These are phyloP conservation scores for Drosophila crucigera DNA, from an alignment of 2,888 invertebrate species.

Conservation along the genomic window DNA sequence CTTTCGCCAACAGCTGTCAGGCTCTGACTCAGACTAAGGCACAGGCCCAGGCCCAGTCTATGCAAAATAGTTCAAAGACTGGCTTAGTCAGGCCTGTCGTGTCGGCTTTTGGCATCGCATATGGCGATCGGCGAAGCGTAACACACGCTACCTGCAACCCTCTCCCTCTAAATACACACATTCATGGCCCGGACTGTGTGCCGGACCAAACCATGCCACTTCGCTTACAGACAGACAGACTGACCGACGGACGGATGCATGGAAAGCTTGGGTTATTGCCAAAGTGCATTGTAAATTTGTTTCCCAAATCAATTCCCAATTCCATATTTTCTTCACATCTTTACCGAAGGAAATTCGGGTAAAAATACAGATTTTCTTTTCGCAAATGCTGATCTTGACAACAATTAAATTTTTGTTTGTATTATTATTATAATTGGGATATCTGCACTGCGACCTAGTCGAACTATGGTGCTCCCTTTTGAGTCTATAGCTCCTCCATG, in stretches of 20 bases:
- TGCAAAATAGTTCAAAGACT: constrained; percentile 51
- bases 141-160: constrained; percentile 48
- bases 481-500: too few species aligned
- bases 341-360: not conserved
- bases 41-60: constrained; percentile 17
- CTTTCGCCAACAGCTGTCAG: constrained; percentile 60
- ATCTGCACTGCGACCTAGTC: too few species aligned
- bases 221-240: not conserved
- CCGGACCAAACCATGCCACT: constrained; percentile 11
- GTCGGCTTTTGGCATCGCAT: constrained; percentile 24
- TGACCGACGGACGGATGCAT: too few species aligned
- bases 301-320: constrained; percentile 65
- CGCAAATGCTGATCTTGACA: not conserved
- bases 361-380: not conserved
- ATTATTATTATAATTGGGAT: too few species aligned
- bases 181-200: not conserved
- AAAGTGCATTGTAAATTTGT: constrained; percentile 47
- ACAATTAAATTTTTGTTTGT: not conserved
- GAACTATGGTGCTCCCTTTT: too few species aligned
- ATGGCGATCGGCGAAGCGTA: constrained; percentile 32
- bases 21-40: constrained; percentile 5
- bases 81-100: constrained; percentile 22
- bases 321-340: not conserved
- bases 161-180: not conserved
- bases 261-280: constrained; percentile 2